phyloP scores from a whole-genome alignment of 2,888 invertebrate genomes.

The Hetaerina titia region DNA sequence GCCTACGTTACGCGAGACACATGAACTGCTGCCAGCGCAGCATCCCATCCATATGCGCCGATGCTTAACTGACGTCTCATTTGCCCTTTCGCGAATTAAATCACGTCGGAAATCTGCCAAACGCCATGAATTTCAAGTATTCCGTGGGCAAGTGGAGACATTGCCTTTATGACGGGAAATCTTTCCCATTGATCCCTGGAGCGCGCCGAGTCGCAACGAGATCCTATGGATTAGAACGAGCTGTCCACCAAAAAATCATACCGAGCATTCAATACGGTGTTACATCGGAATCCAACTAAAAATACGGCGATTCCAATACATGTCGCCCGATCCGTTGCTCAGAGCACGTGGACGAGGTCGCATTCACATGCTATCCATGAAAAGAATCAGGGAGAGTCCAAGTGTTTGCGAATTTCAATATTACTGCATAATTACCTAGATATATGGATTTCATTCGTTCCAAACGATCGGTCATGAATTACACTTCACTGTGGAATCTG shows the following conservation, averaged over 20 bases:
- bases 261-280: too few relatives aligned
- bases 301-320: too few relatives aligned
- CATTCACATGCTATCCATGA: too few relatives aligned
- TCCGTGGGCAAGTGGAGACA: background rate
- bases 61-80: background rate
- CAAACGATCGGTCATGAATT: too few relatives aligned
- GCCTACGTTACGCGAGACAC: background rate
- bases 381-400: too few relatives aligned
- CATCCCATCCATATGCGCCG: background rate
- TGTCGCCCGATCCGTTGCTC: too few relatives aligned
- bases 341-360: too few relatives aligned
- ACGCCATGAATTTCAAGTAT: background rate
- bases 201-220: background rate
- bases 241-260: background rate
- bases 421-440: too few relatives aligned
- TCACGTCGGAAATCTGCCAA: background rate
- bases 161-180: background rate
- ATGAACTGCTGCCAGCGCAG: background rate
- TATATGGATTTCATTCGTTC: too few relatives aligned
- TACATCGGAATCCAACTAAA: too few relatives aligned
- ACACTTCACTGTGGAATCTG: too few relatives aligned
- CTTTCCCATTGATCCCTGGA: background rate
- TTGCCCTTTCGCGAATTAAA: background rate
- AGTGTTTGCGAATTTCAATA: too few relatives aligned
- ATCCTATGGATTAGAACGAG: background rate